Conservation (phyloP, 1,140 invertebrate genomes). For the Calephelis virginiensis region DNA sequence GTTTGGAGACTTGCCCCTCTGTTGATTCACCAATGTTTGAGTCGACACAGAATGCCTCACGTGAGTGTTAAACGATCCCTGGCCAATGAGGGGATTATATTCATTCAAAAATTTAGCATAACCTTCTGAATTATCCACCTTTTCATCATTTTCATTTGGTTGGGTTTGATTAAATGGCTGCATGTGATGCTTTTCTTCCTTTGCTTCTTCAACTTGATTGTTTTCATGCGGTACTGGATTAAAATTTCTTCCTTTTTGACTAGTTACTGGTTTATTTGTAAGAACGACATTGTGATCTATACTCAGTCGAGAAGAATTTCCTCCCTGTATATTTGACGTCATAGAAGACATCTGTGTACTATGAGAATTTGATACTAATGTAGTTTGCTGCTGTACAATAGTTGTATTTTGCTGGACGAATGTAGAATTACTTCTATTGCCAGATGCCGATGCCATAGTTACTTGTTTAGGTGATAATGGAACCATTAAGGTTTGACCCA, state of each 20-base stretch:
- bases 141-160: constrained; percentile 23
- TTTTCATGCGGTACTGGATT: constrained; percentile 36
- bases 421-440: constrained; percentile 85
- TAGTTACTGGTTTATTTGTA: constrained; percentile 41
- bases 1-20: constrained; percentile 78
- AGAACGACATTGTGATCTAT: constrained; percentile 69
- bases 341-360: constrained; percentile 57
- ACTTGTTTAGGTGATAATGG: constrained; percentile 84
- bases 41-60: constrained; percentile 85
- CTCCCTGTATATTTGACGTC: constrained; percentile 44
- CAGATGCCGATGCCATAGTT: constrained; percentile 77
- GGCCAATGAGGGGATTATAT: constrained; percentile 28
- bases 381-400: constrained; percentile 81
- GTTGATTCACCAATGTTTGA: constrained; percentile 83
- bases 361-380: constrained; percentile 86
- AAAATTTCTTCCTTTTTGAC: constrained; percentile 40
- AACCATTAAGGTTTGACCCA: constrained; percentile 88
- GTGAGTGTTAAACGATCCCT: constrained; percentile 30
- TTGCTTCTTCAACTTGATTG: constrained; percentile 28
- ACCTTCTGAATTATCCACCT: constrained; percentile 34
- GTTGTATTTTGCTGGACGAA: constrained; percentile 86
- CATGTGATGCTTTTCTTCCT: constrained; percentile 34
- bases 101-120: constrained; percentile 44
- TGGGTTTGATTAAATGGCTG: constrained; percentile 12
- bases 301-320: constrained; percentile 66